Base-by-base conservation (phyloP, 2,113 vertebrate species). In the Morone chrysops region DNA sequence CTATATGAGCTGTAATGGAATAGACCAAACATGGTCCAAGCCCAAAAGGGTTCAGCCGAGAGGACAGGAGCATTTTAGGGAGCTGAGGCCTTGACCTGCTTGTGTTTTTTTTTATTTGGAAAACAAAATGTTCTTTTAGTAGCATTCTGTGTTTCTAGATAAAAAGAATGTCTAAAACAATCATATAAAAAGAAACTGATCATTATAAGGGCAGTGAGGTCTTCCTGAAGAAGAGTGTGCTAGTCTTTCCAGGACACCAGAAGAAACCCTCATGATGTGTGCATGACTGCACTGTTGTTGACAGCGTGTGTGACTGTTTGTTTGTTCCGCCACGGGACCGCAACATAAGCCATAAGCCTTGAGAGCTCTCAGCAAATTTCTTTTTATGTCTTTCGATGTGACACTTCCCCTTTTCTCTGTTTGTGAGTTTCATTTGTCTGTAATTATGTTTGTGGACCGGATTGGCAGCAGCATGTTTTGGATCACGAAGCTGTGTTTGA, bases 261-360 rank as follows among this genome's bases (percentile, higher is more conserved):
- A 67, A 82, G 11, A 38, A 0, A 2, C 54, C 74, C 84, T 81
- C 47, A 75, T 92, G 92, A 90, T 87, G 43, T 38, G 53, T 66
- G 84, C 81, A 78, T 90, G 84, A 92, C 72, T 38, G 77, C 77
- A 17, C 70, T 16, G 57, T 83, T 38, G 72, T 83, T 38, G 72
- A 68, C 66, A 0, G 78, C 13, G 66, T 9, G 57, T 82, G 73
- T 83, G 86, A 80, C 80, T n/a, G 74, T 11, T 43, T 56, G 57
- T 79, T 85, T 70, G 65, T 81, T 85, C 17, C 45, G 18, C 53
- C 16, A 2, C 61, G 20, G 50, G 2, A 22, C 11, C 0, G 7
- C 41, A 57, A 67, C 57, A 71, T 8, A 41, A 4, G 4, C 71
- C 47, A n/a, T n/a, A n/a, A n/a, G n/a, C n/a, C n/a, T 56, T 79